Evolutionary conservation across 1,140 invertebrate genomes (phyloP), one percentile per base, ranked within the genome.

Genomic region (Pseudomyrmex flavicornis): DNA sequence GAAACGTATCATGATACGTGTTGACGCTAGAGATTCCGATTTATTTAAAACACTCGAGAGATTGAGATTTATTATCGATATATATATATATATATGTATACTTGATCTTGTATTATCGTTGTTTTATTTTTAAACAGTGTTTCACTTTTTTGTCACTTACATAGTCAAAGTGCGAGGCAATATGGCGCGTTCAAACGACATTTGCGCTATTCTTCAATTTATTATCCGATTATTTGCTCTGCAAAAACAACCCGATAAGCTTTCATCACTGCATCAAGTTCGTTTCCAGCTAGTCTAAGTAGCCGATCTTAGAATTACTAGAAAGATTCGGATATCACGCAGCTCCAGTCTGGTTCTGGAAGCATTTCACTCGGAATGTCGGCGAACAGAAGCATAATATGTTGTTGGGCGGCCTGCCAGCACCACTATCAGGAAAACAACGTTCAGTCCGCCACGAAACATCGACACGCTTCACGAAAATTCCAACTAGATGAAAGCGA

Each of bases 371-470:
- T 63, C 79, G 26, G 35, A 74, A 50, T 50, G 74, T 79, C 73
- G 50, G 44, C 68, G 68, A 74, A 85, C 74, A 59, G 63, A 56
- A 46, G 58, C 65, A 73, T 86, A 89, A 89, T 88, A 88, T 82
- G 84, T 76, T 73, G 76, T 84, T 88, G 66, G 88, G 88, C 88
- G 48, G 1, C 15, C 48, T 88, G 88, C 88, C 88, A 89, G 46
- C 79, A 17, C 35, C 54, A 76, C 59, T 86, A 35, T 66, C 70
- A 70, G 70, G 84, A 46, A 84, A 89, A 86, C 87, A 66, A 77
- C 80, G 84, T 86, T 89, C 87, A 87, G 84, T 88, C 87, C 87
- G 84, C 79, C 20, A 74, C 80, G 83, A 88, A 88, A 87, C 87
- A 88, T 87, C 86, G 86, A 87, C 74, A 74, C 61, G 69, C 62